These are phyloP conservation scores for Porites australiensis DNA, from an alignment of 64 coral and sea anemone genomes.

Conservation along the genomic window DNA sequence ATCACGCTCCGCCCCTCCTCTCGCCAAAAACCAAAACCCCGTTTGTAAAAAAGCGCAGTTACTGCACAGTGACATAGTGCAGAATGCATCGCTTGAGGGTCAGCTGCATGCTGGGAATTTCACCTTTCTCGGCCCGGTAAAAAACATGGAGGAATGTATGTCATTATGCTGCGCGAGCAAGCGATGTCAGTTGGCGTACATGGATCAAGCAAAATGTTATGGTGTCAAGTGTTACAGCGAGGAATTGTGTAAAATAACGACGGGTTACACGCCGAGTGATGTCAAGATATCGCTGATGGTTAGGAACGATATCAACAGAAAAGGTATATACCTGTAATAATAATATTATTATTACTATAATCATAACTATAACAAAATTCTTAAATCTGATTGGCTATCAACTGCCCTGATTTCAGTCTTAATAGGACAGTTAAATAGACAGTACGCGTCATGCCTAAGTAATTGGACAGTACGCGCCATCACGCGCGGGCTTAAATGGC, in stretches of 20 bases:
- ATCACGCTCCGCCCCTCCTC: constrained; percentile 82
- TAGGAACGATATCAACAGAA: constrained; percentile 92
- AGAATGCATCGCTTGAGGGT: constrained; percentile 85
- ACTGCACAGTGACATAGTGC: constrained; percentile 83
- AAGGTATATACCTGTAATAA: constrained; percentile 54
- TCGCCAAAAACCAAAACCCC: constrained; percentile 94
- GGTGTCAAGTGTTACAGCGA: constrained; percentile 93
- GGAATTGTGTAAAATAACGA: constrained; percentile 84
- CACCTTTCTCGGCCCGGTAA: constrained; percentile 80
- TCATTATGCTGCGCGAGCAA: constrained; percentile 86
- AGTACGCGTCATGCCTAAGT: no score
- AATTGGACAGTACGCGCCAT: no score
- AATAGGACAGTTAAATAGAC: no score
- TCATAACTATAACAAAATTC: no score
- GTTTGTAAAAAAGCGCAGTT: constrained; percentile 94
- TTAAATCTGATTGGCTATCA: no score
- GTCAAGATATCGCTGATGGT: constrained; percentile 97
- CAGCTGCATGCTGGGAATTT: constrained; percentile 89
- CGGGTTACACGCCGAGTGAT: constrained; percentile 76
- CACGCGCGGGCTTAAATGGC: no score
- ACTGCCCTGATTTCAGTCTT: no score
- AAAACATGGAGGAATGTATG: constrained; percentile 93
- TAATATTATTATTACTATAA: no score
- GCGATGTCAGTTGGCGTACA: constrained; percentile 87
- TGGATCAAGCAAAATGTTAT: constrained; percentile 90